Percentiles rank a stretch among this genome's conserved stretches.
Conservation (phyloP, 2,113 vertebrate species). For the Abramis brama region DNA sequence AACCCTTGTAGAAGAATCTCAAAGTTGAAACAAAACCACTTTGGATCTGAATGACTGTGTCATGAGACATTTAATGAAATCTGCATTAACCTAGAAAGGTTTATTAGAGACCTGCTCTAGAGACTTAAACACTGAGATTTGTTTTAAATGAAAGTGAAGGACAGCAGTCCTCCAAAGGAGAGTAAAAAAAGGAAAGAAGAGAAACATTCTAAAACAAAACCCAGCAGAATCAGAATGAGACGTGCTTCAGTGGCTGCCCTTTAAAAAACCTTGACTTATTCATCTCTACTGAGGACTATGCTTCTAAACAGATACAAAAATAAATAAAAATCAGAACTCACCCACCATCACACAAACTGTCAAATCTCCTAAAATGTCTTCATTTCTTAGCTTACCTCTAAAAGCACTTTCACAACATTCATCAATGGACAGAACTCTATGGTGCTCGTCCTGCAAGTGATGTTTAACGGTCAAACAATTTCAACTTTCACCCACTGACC, state of each 20-base stretch:
- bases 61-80: constrained; percentile 10
- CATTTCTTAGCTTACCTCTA: not conserved
- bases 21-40: constrained; percentile 18
- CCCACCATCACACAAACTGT: constrained; percentile 3
- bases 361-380: not conserved
- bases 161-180: constrained; percentile 10
- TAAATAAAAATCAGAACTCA: not conserved
- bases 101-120: constrained; percentile 18
- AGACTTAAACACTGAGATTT: constrained; percentile 23
- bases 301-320: constrained; percentile 20
- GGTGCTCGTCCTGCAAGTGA: not conserved
- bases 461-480: not conserved
- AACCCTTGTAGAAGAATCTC: not conserved
- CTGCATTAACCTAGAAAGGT: constrained; percentile 11
- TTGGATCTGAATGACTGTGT: not conserved
- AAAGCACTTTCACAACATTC: not conserved
- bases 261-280: constrained; percentile 31
- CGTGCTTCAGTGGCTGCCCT: constrained; percentile 23
- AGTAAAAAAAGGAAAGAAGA: not conserved
- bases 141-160: constrained; percentile 14
- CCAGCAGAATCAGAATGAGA: constrained; percentile 5
- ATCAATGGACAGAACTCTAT: not conserved
- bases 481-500: not conserved
- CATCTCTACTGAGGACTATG: constrained; percentile 35
- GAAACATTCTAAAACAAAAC: not conserved